Conservation (phyloP, 2,888 invertebrate species). For the Orchestes rusci region DNA sequence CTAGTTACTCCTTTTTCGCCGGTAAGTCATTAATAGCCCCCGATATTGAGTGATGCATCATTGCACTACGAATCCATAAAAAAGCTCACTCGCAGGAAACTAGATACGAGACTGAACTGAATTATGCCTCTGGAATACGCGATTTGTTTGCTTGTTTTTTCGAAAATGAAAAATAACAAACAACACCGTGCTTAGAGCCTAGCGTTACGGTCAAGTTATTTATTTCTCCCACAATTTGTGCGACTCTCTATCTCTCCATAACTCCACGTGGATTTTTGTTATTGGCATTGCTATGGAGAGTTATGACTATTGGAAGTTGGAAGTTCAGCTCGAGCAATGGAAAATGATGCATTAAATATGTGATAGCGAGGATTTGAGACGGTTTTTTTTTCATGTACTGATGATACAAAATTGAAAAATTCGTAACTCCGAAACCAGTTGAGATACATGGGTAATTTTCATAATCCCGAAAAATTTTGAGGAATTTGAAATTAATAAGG, state of each 20-base stretch:
- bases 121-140: slow-evolving; percentile 44
- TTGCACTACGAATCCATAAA: slow-evolving; percentile 41
- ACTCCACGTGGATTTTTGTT: slow-evolving; percentile 14
- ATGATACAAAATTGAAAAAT: no score
- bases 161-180: slow-evolving; percentile 48
- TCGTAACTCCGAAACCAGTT: no score
- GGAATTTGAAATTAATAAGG: no score
- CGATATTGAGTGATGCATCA: slow-evolving; percentile 49
- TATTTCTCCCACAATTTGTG: slow-evolving; percentile 17
- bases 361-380: no score
- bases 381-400: no score
- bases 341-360: no score
- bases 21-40: slow-evolving; percentile 27
- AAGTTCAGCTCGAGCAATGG: no score
- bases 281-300: slow-evolving; percentile 13
- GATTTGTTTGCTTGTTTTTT: slow-evolving; percentile 38
- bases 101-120: slow-evolving; percentile 42
- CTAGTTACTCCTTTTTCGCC: slow-evolving; percentile 12
- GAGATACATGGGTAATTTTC: no score
- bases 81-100: slow-evolving; percentile 43
- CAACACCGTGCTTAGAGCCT: slow-evolving; percentile 44
- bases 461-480: no score
- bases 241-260: slow-evolving; percentile 12
- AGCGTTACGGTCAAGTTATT: slow-evolving; percentile 25
- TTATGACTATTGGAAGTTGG: no score